Percentiles rank a stretch among this genome's conserved stretches.
phyloP scores from a whole-genome alignment of 1,140 invertebrate species.

The Drosophila subobscura region DNA sequence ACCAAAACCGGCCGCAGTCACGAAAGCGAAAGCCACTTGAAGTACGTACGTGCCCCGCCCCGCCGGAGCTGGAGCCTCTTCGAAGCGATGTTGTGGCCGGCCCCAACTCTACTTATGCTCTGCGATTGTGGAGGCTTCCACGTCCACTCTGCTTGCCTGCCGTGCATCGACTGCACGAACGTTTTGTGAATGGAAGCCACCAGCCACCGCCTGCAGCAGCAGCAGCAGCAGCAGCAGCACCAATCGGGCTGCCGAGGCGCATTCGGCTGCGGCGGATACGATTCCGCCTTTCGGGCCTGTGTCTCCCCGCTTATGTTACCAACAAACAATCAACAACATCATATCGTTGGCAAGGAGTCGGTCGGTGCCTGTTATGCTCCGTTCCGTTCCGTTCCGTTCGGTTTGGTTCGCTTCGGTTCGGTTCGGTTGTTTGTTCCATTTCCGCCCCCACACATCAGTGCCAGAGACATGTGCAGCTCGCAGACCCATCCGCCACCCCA shows the following conservation, averaged over 20 bases:
- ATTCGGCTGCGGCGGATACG: slow-evolving; percentile 1
- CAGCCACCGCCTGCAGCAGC: slow-evolving; percentile 13
- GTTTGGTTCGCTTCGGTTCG: slow-evolving; percentile 22
- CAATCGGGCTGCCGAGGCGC: slow-evolving; percentile 10
- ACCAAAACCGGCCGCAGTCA: slow-evolving; percentile 60
- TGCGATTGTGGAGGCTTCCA: slow-evolving; percentile 41
- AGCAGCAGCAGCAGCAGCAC: not conserved
- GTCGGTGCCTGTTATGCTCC: slow-evolving; percentile 24
- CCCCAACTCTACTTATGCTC: no score
- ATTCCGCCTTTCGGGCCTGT: slow-evolving; percentile 6
- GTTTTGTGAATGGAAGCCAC: slow-evolving; percentile 79
- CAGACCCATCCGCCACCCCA: no score
- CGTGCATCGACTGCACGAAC: slow-evolving; percentile 73
- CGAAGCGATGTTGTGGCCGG: slow-evolving; percentile 38
- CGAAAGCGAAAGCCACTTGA: slow-evolving; percentile 58
- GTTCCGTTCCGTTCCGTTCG: slow-evolving; percentile 9
- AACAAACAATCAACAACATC: slow-evolving; percentile 63
- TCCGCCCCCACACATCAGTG: slow-evolving; percentile 24
- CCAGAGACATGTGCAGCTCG: slow-evolving; percentile 39
- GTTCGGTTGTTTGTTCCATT: slow-evolving; percentile 71
- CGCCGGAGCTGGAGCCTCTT: slow-evolving; percentile 21
- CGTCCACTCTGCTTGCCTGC: slow-evolving; percentile 62
- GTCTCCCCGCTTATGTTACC: slow-evolving; percentile 60
- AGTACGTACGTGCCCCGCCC: no score
- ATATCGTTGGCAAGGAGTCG: slow-evolving; percentile 45